Evolutionary conservation across 1,140 invertebrate genomes (phyloP).

Genomic region (Drosophila miranda): DNA sequence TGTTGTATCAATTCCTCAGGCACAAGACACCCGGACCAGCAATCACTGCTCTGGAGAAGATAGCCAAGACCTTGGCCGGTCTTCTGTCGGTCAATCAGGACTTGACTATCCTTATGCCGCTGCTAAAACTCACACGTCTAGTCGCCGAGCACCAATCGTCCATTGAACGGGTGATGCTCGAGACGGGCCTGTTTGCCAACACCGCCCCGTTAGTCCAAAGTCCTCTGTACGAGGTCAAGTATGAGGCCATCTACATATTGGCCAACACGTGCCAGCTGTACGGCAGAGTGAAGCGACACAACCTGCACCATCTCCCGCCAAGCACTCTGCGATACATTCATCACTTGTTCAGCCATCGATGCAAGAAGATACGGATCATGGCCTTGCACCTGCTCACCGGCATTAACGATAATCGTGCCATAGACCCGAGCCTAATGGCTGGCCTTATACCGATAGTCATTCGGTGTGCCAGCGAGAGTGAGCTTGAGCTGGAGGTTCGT

Average conservation of each 20-base stretch:
- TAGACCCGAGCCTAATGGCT: conserved; percentile 24
- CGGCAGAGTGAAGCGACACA: neutral
- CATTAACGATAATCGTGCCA: conserved; percentile 36
- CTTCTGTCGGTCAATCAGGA: conserved; percentile 18
- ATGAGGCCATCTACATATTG: conserved; percentile 36
- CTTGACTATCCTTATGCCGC: conserved; percentile 17
- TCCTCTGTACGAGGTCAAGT: conserved; percentile 32
- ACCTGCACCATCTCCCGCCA: conserved; percentile 17
- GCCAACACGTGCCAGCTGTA: conserved; percentile 33
- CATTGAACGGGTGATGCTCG: conserved; percentile 19
- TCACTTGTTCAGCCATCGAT: conserved; percentile 10
- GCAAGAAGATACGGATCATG: conserved; percentile 18
- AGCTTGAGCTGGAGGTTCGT: conserved; percentile 7
- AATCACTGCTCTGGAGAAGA: conserved; percentile 4
- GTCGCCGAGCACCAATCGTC: conserved; percentile 45
- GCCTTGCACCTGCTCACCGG: conserved; percentile 28
- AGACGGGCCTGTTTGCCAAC: conserved; percentile 5
- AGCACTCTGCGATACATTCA: conserved; percentile 30
- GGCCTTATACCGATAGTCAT: conserved; percentile 29
- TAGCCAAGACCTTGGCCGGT: conserved; percentile 6
- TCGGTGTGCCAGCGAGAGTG: conserved; percentile 20
- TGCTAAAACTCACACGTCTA: conserved; percentile 33
- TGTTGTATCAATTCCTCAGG: conserved; percentile 42
- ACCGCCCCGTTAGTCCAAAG: conserved; percentile 25
- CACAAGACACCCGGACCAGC: conserved; percentile 31